Percentiles rank a stretch among this genome's conserved stretches.
phyloP scores from a whole-genome alignment of 92 coral and sea anemone genomes.

The Galaxea fascicularis region DNA sequence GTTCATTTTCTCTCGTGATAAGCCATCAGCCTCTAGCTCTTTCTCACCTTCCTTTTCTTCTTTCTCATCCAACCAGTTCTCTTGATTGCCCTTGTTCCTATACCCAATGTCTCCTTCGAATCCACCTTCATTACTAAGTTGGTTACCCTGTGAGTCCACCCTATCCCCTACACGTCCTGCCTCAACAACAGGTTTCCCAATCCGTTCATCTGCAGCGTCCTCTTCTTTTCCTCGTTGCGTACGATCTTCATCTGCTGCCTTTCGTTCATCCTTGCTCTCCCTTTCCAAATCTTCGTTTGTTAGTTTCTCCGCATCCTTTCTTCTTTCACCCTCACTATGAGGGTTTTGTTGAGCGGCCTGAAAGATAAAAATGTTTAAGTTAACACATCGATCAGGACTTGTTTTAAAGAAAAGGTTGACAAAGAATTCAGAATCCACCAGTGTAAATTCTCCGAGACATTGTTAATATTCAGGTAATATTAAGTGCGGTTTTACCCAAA shows the following conservation, averaged over 20 bases:
- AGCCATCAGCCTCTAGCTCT: slow-evolving; percentile 5
- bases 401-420: no score
- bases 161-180: background rate
- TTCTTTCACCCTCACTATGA: background rate
- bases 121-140: background rate
- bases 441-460: background rate
- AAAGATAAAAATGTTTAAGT: background rate
- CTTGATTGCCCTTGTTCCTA: background rate
- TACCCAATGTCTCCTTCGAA: background rate
- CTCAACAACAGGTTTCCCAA: slow-evolving; percentile 20
- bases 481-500: background rate
- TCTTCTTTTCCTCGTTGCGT: background rate
- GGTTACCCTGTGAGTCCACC: background rate
- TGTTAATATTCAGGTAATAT: no score
- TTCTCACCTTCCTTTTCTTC: background rate
- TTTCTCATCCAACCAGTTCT: background rate
- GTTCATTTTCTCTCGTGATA: slow-evolving; percentile 44
- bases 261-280: background rate
- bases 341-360: slow-evolving; percentile 22
- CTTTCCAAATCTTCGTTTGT: background rate
- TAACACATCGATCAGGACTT: no score
- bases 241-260: slow-evolving; percentile 1
- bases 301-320: background rate
- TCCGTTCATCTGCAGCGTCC: background rate
- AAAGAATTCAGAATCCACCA: no score